Percentiles rank a stretch among this genome's conserved stretches.
Evolutionary conservation across 2,797 vertebrate genomes (phyloP).

Genomic region (Muraenolepis orangiensis): DNA sequence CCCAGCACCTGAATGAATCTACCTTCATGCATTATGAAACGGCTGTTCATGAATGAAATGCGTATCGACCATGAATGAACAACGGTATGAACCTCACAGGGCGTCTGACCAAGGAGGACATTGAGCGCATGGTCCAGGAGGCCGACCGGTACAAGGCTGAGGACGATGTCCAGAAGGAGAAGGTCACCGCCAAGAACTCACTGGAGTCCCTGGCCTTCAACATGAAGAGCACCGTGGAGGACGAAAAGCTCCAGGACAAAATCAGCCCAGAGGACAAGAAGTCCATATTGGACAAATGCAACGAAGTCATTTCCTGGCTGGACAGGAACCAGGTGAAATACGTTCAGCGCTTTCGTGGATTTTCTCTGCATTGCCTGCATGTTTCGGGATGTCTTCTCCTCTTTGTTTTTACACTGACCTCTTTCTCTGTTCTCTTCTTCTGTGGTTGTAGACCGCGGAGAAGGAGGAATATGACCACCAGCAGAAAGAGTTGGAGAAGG

Average conservation of each 20-base stretch:
- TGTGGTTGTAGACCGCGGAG: too few relatives aligned
- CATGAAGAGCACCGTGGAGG: slow-evolving; percentile 80
- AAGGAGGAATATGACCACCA: too few relatives aligned
- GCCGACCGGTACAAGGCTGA: slow-evolving; percentile 77
- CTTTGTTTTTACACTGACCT: too few relatives aligned
- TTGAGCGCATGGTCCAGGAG: slow-evolving; percentile 80
- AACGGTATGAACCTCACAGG: slow-evolving; percentile 48
- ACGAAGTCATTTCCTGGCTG: slow-evolving; percentile 78
- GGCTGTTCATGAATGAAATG: too few relatives aligned
- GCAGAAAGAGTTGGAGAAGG: too few relatives aligned
- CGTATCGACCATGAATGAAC: too few relatives aligned
- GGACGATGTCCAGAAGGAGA: slow-evolving; percentile 75
- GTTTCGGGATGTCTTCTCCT: too few relatives aligned
- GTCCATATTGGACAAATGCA: slow-evolving; percentile 77
- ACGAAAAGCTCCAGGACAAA: slow-evolving; percentile 80
- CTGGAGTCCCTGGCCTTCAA: slow-evolving; percentile 80
- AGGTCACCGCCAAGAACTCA: slow-evolving; percentile 77
- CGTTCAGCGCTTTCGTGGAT: too few relatives aligned
- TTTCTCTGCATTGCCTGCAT: neutral
- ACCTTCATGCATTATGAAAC: neutral
- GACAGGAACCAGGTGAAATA: slow-evolving; percentile 78
- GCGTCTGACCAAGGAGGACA: slow-evolving; percentile 79
- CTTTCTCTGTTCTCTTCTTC: neutral
- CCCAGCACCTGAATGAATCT: too few relatives aligned
- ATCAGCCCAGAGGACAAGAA: slow-evolving; percentile 79